Base-by-base conservation (phyloP, 2,797 vertebrate genomes). In the Platalea minor region DNA sequence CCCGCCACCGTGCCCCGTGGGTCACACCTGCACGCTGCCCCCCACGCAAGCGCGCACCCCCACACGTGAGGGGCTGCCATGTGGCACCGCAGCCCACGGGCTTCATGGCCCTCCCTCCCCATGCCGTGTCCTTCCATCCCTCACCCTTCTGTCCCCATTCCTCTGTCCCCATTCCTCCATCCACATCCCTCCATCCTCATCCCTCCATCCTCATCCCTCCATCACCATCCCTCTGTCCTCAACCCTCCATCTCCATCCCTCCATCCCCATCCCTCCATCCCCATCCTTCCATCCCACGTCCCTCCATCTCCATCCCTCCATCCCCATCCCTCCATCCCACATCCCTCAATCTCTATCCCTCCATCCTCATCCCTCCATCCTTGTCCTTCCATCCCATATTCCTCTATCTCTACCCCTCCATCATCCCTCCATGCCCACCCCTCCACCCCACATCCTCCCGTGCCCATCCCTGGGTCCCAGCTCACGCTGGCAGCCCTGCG, bases 21-120 rank as follows among this genome's bases (percentile, higher is more conserved):
- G 91, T 99, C 98, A 89, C 98, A 99, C 95, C 98, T 98, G 95
- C 98, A 99, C 2, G 98, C 99, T 99, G 97, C 18, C 21, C 73
- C 69, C 23, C 45, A 2, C 51, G 61, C 81, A 92, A 6, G 94
- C 80, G 98, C 91, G 67, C 98, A 98, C 94, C 98, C 98, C 92
- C 98, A 99, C 20, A 98, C 94, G 17, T 90, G 50, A 87, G 72
- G 17, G 45, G 7, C 19, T 91, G 67, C n/a, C 60, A 43, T 0
- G 0, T 24, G 19, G 43, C 37, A 72, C 45, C 0, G 2, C 65
- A 89, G 19, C 51, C 69, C 65, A 17, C 0, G 4, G 53, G 15
- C 26, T 72, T 91, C 81, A 25, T 19, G 5, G 46, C 33, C 17
- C 18, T 48, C 31, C 54, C 37, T 53, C 28, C 33, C 43, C 31